Evolutionary conservation across 2,113 vertebrate species (phyloP).

Genomic region (Phyllopteryx taeniolatus): DNA sequence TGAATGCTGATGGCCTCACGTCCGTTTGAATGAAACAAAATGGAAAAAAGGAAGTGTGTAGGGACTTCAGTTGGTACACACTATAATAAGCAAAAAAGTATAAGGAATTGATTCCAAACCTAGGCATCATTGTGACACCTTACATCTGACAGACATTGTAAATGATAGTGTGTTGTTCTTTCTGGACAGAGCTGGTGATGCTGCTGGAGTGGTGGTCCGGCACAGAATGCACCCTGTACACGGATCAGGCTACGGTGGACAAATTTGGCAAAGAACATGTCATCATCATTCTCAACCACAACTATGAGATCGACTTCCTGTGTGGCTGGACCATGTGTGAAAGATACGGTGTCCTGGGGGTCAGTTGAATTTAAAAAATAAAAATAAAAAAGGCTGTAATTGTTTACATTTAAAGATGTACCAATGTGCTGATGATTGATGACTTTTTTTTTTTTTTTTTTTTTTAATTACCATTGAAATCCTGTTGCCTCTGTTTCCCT

Average conservation of each 20-base stretch:
- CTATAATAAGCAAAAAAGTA: too few relatives aligned
- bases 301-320: constrained; percentile 96
- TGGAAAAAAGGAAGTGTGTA: too few relatives aligned
- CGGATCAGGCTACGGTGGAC: constrained; percentile 83
- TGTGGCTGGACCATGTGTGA: constrained; percentile 99
- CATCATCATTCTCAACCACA: constrained; percentile 97
- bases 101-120: not conserved
- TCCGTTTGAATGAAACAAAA: too few relatives aligned
- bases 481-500: not conserved
- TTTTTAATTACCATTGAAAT: not conserved
- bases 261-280: constrained; percentile 91
- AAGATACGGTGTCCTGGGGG: constrained; percentile 90
- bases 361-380: constrained; percentile 61
- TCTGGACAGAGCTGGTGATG: constrained; percentile 88
- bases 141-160: not conserved
- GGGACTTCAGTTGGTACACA: too few relatives aligned
- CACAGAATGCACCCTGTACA: constrained; percentile 93
- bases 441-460: not conserved
- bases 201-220: constrained; percentile 98
- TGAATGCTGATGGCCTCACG: too few relatives aligned
- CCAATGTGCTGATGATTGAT: not conserved
- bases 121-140: not conserved
- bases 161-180: not conserved
- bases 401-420: not conserved
- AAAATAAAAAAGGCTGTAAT: too few relatives aligned